phyloP scores from a whole-genome alignment of 2,113 vertebrate species.

The Leucoraja erinaceus region DNA sequence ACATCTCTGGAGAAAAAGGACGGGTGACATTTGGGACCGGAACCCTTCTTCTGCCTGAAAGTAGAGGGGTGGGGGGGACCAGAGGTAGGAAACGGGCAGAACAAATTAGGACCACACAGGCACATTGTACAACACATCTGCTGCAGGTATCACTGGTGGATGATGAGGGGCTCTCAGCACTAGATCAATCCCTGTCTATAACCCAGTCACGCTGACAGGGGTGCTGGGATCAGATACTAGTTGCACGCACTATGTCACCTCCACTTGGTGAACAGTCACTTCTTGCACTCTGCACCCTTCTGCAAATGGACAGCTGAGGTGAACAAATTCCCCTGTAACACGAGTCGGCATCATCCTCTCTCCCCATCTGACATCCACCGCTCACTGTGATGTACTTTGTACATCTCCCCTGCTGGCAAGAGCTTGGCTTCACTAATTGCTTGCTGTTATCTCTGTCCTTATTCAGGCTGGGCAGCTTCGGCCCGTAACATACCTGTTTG shows the following conservation, averaged over 20 bases:
- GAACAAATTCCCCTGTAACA: neutral
- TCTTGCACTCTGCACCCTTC: neutral
- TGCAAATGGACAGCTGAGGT: neutral
- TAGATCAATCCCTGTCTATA: neutral
- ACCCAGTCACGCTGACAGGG: neutral
- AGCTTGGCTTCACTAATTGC: neutral
- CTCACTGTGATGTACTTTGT: neutral
- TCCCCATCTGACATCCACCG: neutral
- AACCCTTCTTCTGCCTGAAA: too few relatives aligned
- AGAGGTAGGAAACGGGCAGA: too few relatives aligned
- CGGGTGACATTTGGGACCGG: too few relatives aligned
- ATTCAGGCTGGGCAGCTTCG: neutral
- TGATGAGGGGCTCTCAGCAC: neutral
- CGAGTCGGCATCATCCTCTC: neutral
- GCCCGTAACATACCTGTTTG: slow-evolving; percentile 21
- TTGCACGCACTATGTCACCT: neutral
- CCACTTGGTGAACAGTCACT: neutral
- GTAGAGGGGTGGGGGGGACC: too few relatives aligned
- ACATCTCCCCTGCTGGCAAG: neutral
- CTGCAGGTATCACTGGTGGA: neutral
- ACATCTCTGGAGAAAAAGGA: too few relatives aligned
- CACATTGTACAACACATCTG: neutral
- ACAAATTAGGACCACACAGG: neutral
- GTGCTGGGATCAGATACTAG: neutral
- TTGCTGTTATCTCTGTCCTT: neutral